Conservation (phyloP, 1,140 invertebrate genomes). For the Sipha flava region DNA sequence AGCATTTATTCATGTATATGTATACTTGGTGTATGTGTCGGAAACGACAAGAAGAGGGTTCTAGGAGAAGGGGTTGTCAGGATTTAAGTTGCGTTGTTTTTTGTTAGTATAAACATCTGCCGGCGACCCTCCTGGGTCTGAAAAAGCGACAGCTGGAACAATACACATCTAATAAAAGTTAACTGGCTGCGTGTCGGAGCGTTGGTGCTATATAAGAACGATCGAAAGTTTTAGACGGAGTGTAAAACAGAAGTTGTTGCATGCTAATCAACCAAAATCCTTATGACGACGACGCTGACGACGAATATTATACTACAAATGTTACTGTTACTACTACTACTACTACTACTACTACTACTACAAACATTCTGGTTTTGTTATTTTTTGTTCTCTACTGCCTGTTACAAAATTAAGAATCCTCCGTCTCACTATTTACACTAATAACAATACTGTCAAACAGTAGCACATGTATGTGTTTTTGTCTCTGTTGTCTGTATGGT, state of each 20-base stretch:
- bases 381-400: no score
- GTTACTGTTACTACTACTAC: no score
- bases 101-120: slow-evolving; percentile 7
- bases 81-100: slow-evolving; percentile 2
- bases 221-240: background rate
- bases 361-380: no score
- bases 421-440: no score
- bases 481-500: no score
- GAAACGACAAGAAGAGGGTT: background rate
- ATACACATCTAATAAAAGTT: slow-evolving; percentile 20
- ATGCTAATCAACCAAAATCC: background rate
- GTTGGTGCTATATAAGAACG: background rate
- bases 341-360: no score
- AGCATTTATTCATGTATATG: background rate
- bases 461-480: no score
- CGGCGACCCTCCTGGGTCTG: background rate
- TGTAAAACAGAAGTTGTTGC: background rate
- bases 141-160: slow-evolving; percentile 23
- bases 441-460: no score
- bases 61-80: background rate
- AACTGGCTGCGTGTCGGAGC: background rate
- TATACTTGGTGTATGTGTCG: background rate
- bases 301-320: background rate
- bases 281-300: background rate
- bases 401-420: no score